Percentiles rank a stretch among this genome's conserved stretches.
phyloP scores from a whole-genome alignment of 53 echinoderm and acorn worm species.

The Pentamera pediparva region DNA sequence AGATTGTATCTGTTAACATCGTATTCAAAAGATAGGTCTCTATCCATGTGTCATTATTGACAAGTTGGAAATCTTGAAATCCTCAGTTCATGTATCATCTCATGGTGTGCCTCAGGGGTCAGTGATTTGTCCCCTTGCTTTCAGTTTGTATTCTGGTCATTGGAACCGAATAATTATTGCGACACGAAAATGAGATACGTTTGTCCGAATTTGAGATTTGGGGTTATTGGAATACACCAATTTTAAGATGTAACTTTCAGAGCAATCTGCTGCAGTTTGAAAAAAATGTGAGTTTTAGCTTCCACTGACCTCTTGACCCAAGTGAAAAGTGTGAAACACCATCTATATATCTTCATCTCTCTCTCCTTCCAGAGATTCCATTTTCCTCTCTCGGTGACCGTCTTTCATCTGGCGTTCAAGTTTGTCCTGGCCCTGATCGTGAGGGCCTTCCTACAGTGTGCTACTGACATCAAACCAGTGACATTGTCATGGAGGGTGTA shows the following conservation, averaged over 20 bases:
- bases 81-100: no score
- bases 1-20: no score
- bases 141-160: no score
- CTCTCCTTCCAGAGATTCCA: constrained; percentile 56
- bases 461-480: constrained; percentile 45
- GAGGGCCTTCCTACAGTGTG: constrained; percentile 31
- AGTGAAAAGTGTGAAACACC: background rate
- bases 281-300: background rate
- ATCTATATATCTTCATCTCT: background rate
- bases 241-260: background rate
- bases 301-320: background rate
- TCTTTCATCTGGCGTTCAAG: constrained; percentile 76
- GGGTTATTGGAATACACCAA: no score
- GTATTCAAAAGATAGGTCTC: no score
- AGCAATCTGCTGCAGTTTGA: background rate
- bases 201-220: no score
- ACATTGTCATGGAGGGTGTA: constrained; percentile 65
- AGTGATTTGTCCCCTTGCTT: no score
- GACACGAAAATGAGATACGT: no score
- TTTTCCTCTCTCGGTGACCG: constrained; percentile 77
- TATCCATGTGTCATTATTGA: no score
- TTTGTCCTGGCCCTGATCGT: constrained; percentile 65
- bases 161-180: no score
- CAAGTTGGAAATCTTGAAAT: no score
- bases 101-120: no score